These are phyloP conservation scores for Hydrolagus affinis DNA, from an alignment of 2,113 vertebrate species.

Conservation along the genomic window DNA sequence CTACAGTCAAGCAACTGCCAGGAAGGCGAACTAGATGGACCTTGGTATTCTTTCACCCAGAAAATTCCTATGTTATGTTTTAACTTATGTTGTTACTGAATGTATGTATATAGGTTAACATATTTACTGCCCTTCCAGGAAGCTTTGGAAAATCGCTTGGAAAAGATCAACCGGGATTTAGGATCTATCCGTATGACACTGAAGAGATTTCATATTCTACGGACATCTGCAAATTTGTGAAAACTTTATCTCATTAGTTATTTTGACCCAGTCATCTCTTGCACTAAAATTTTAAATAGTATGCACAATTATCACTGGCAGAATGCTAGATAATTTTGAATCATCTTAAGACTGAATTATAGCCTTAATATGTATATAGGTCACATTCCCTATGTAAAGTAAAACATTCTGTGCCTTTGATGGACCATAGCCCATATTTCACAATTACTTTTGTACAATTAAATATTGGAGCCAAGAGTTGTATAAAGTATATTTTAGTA, in stretches of 20 bases:
- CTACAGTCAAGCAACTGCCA: neutral
- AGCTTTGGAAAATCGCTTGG: constrained; percentile 85
- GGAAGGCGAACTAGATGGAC: too few relatives aligned
- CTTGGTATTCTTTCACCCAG: neutral
- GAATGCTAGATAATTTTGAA: constrained; percentile 2
- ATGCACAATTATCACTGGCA: constrained; percentile 1
- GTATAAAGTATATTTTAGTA: constrained; percentile 23
- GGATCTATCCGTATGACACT: constrained; percentile 89
- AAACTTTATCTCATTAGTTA: constrained; percentile 39
- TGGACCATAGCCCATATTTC: neutral
- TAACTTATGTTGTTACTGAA: too few relatives aligned
- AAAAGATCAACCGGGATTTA: constrained; percentile 76
- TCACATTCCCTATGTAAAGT: neutral
- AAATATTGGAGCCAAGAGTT: constrained; percentile 18
- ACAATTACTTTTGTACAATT: constrained; percentile 21
- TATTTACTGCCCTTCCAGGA: constrained; percentile 54
- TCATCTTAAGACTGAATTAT: constrained; percentile 8
- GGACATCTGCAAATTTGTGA: constrained; percentile 79
- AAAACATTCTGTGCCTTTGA: constrained; percentile 31
- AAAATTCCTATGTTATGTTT: neutral
- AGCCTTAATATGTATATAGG: constrained; percentile 12
- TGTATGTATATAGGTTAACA: too few relatives aligned
- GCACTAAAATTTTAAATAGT: neutral
- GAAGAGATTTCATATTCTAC: constrained; percentile 83
- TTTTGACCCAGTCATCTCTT: constrained; percentile 18